Base-by-base conservation (phyloP, 1,140 invertebrate genomes). In the Adelges cooleyi region DNA sequence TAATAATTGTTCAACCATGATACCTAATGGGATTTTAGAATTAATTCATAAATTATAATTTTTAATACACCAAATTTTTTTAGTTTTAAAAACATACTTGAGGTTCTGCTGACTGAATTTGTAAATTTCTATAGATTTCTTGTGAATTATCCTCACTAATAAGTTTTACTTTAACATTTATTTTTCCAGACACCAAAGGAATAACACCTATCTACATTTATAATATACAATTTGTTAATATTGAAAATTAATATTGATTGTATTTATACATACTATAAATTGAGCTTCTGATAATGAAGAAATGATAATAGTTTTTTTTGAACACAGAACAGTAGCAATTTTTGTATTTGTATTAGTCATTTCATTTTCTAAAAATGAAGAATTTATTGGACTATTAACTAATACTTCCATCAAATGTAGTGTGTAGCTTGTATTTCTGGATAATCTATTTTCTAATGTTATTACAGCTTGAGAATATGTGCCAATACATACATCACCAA, bases 391-490 rank as follows among this genome's bases (percentile, higher is more conserved):
- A 46, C 46, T 6, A 5, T 62, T 33, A 29, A 48, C 40, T 36
- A 42, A 44, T 9, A 33, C 13, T 3, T 62, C 13, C 27, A 62
- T 29, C 18, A 62, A 62, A 46, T 62, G 15, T 29, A 62, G 46
- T 22, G 42, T 62, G 22, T 29, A 62, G 27, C 33, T 62, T 5
- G 42, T 42, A 33, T 46, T 25, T 29, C 29, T 48, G 10, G 9
- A 29, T 33, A 62, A 33, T 20, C 10, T 11, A 62, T 62, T 62
- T 62, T 62, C 56, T 17, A 62, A 33, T 48, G 56, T 62, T 13
- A 62, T 62, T 33, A 62, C 42, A 15, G 25, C 56, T 62, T 62
- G 56, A 62, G 56, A 62, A 17, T 62, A 62, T 29, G 56, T 62
- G 13, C 56, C 56, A 62, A 62, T 62, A 33, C 56, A 62, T 13